Conservation (phyloP, 2,797 vertebrate species). For the Lacerta viridis region DNA sequence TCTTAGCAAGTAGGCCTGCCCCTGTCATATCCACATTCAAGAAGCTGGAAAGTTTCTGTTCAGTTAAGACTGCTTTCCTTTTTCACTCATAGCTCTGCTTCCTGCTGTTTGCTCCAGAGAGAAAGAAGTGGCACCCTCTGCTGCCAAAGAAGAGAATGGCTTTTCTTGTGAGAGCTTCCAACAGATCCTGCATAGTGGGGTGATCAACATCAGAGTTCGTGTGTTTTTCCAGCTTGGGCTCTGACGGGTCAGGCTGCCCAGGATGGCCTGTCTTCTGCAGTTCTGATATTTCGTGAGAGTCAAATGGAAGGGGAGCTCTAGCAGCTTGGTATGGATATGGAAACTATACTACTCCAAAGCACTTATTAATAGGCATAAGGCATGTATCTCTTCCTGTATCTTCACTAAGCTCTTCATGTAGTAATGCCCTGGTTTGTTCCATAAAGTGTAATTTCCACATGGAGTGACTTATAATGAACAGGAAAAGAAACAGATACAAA, state of each 20-base stretch:
- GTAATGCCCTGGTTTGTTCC: constrained; percentile 6
- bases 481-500: constrained; percentile 63
- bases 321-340: not conserved
- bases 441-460: constrained; percentile 47
- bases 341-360: not conserved
- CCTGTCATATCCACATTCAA: constrained; percentile 6
- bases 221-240: not conserved
- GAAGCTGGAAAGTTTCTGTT: not conserved
- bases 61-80: constrained; percentile 44
- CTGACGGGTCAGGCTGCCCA: not conserved
- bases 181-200: constrained; percentile 52
- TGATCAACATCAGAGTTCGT: constrained; percentile 29
- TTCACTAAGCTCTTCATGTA: constrained; percentile 30
- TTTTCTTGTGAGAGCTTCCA: constrained; percentile 51
- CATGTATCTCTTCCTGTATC: not conserved
- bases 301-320: not conserved
- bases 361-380: not conserved
- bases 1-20: not conserved
- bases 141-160: constrained; percentile 56
- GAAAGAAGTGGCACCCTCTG: constrained; percentile 36
- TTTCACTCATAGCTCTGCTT: constrained; percentile 63
- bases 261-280: not conserved
- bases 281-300: not conserved
- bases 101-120: constrained; percentile 41
- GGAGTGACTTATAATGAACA: constrained; percentile 54